Percentiles rank a stretch among this genome's conserved stretches.
phyloP scores from a whole-genome alignment of 2,113 vertebrate genomes.

The Andinoacara biseriatus region DNA sequence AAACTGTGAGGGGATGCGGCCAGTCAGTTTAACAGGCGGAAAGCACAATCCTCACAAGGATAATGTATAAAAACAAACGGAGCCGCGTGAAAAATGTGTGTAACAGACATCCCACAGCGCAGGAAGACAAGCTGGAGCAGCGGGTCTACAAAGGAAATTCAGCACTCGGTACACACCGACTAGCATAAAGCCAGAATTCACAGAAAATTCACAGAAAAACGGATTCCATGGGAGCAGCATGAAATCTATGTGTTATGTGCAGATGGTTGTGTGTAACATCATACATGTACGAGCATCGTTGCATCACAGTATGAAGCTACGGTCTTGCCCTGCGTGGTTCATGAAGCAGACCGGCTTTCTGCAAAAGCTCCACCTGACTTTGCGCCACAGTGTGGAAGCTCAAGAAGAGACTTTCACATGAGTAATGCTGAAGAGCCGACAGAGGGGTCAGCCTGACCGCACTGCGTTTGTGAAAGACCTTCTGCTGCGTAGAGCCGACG shows the following conservation, averaged over 20 bases:
- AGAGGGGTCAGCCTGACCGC: conserved; percentile 18
- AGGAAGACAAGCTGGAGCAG: conserved; percentile 6
- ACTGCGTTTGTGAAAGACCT: conserved; percentile 55
- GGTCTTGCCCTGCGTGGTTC: neutral
- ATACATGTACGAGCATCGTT: neutral
- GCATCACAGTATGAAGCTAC: neutral
- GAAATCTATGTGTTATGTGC: neutral
- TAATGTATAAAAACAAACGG: conserved; percentile 16
- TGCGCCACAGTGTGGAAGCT: conserved; percentile 44
- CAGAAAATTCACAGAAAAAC: neutral
- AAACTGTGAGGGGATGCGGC: conserved; percentile 18
- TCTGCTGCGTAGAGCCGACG: neutral
- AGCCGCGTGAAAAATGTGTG: conserved; percentile 24
- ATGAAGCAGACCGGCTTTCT: neutral
- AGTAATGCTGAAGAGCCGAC: conserved; percentile 31
- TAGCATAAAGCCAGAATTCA: neutral
- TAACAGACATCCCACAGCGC: conserved; percentile 23
- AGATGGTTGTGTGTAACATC: neutral
- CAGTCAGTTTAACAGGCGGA: conserved; percentile 23
- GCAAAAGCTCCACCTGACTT: conserved; percentile 29
- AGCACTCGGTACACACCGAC: neutral
- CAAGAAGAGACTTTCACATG: conserved; percentile 41
- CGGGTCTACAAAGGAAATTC: neutral
- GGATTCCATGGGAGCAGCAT: neutral
- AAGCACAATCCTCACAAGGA: conserved; percentile 21